Conservation (phyloP, 1,140 invertebrate genomes). For the Procambarus clarkii region DNA sequence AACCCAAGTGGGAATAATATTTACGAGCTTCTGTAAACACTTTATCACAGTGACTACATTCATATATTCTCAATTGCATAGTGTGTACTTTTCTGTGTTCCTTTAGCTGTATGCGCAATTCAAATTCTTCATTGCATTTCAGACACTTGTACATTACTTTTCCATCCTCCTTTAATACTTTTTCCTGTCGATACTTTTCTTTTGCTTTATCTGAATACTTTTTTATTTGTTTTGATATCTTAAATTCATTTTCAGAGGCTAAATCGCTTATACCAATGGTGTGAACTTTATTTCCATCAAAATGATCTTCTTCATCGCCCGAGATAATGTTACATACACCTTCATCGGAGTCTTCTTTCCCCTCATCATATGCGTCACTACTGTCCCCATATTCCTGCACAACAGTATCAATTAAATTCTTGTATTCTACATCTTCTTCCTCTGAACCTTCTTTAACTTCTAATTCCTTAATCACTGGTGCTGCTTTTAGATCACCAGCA, state of each 20-base stretch:
- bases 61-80: conserved; percentile 47
- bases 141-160: conserved; percentile 47
- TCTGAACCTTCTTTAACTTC: no score
- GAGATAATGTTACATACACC: not conserved
- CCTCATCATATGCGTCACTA: conserved; percentile 38
- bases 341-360: conserved; percentile 15
- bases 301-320: not conserved
- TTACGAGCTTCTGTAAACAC: conserved; percentile 59
- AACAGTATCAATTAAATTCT: conserved; percentile 33
- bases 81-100: conserved; percentile 52
- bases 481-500: not conserved
- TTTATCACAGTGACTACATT: conserved; percentile 60
- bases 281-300: conserved; percentile 13
- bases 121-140: conserved; percentile 58
- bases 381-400: conserved; percentile 11
- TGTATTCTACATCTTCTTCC: conserved; percentile 22
- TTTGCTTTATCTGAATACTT: conserved; percentile 35
- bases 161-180: conserved; percentile 50
- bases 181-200: conserved; percentile 50
- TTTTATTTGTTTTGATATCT: conserved; percentile 15
- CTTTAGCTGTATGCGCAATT: conserved; percentile 37
- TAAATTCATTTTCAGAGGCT: not conserved
- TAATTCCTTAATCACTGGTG: not conserved
- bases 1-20: conserved; percentile 59
- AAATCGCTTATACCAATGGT: conserved; percentile 48